Base-by-base conservation (phyloP, 2,888 invertebrate species). In the Coremacera marginata region DNA sequence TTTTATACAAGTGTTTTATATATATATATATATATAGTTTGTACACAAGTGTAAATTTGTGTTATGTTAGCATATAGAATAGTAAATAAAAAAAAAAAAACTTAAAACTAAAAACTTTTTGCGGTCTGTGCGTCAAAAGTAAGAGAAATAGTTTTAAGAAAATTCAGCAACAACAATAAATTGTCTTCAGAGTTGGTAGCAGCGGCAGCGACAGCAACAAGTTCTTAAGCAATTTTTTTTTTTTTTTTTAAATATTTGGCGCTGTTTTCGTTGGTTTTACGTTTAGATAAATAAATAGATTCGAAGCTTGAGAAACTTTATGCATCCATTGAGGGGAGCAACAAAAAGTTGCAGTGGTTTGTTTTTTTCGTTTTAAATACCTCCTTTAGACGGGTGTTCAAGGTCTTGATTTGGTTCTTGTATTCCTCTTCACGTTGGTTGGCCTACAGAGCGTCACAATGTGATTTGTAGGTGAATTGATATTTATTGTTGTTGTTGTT, bases 391-490 rank as follows among this genome's bases (percentile, higher is more conserved):
- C 98, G 96, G 92, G 96, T 95, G 91, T 96, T 97, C 91, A 98
- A 94, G 91, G 96, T 97, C 95, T 98, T 98, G 94, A 98, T 98
- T 94, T 98, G 98, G 92, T 97, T 96, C 94, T 98, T 98, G 95
- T 98, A 98, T 91, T 98, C 97, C 93, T 98, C 98, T 92, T 98
- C 98, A 89, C 98, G 96, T 94, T 98, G 98, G 93, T 98, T 97
- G 92, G 98, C 98, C 98, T 98, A 91, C 79, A 74, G 11, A 44
- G 44, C 44, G 44, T 44, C 44, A 3, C 11, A 14, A 11, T 44
- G 14, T 14, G 22, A 11, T 31, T 34, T 34, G n/a, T 7, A 34
- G 49, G 22, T 67, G 51, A 2, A 16, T 51, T 44, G 44, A 44
- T 68, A 22, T 63, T 27, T 11, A 49, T 55, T 60, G 19, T 70